Percentiles rank a stretch among this genome's conserved stretches.
phyloP scores from a whole-genome alignment of 2,113 vertebrate species.

The Takifugu bimaculatus region DNA sequence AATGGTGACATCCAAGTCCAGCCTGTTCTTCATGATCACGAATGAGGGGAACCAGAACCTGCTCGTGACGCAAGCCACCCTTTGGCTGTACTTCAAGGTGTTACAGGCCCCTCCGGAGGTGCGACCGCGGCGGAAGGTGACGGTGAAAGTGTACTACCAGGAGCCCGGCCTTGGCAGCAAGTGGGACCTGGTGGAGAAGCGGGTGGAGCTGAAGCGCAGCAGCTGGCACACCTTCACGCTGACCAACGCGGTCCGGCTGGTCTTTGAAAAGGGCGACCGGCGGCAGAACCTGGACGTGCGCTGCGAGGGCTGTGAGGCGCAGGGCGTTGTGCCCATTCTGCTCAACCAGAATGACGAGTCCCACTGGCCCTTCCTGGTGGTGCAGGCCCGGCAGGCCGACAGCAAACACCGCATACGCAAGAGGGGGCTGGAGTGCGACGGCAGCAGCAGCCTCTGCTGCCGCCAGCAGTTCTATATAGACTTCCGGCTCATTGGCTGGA shows the following conservation, averaged over 20 bases:
- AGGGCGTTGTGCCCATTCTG: slow-evolving; percentile 81
- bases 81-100: slow-evolving; percentile 96
- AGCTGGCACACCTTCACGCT: slow-evolving; percentile 95
- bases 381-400: slow-evolving; percentile 83
- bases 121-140: slow-evolving; percentile 84
- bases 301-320: slow-evolving; percentile 87
- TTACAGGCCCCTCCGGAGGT: slow-evolving; percentile 80
- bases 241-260: slow-evolving; percentile 85
- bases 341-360: slow-evolving; percentile 86
- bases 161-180: slow-evolving; percentile 82
- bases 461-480: slow-evolving; percentile 98
- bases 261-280: slow-evolving; percentile 85
- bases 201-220: slow-evolving; percentile 90
- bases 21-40: slow-evolving; percentile 93
- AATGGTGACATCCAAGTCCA: slow-evolving; percentile 86
- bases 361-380: slow-evolving; percentile 92
- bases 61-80: slow-evolving; percentile 86
- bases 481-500: slow-evolving; percentile 97
- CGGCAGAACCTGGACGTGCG: slow-evolving; percentile 93
- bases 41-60: slow-evolving; percentile 96
- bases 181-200: slow-evolving; percentile 92
- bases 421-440: slow-evolving; percentile 95
- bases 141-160: slow-evolving; percentile 91
- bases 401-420: slow-evolving; percentile 91
- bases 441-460: slow-evolving; percentile 90